These are phyloP conservation scores for Xiphorhynchus elegans DNA, from an alignment of 2,113 vertebrate genomes.

Conservation along the genomic window DNA sequence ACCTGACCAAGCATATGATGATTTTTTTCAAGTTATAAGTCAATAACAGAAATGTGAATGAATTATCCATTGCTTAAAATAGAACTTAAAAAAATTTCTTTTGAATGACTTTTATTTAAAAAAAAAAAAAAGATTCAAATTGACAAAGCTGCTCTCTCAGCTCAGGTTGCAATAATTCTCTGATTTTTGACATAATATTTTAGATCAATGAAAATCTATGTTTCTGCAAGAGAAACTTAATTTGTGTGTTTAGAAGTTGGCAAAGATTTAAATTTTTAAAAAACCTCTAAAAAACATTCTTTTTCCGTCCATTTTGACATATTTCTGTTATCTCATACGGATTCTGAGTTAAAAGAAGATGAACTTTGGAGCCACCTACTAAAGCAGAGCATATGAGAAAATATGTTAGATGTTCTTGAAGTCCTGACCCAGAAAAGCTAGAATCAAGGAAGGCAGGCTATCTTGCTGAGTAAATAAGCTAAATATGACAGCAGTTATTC, in stretches of 20 bases:
- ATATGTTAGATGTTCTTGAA: not conserved
- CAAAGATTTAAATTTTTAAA: not conserved
- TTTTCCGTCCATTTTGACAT: not conserved
- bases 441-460: not conserved
- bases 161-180: not conserved
- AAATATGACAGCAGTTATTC: not conserved
- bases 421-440: not conserved
- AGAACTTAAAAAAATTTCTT: not conserved
- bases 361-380: not conserved
- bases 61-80: not conserved
- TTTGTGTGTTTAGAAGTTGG: not conserved
- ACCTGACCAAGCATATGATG: not conserved
- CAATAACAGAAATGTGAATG: not conserved
- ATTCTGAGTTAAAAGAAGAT: not conserved
- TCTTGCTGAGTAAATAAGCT: not conserved
- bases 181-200: not conserved
- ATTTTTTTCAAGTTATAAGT: not conserved
- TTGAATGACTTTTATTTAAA: not conserved
- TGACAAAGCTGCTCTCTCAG: not conserved
- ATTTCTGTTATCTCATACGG: not conserved
- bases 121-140: not conserved
- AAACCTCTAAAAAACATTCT: rapidly evolving
- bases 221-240: not conserved
- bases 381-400: not conserved
- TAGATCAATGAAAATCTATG: rapidly evolving